Percentiles rank a stretch among this genome's conserved stretches.
Evolutionary conservation across 1,140 invertebrate genomes (phyloP).

Genomic region (Temnothorax nylanderi): DNA sequence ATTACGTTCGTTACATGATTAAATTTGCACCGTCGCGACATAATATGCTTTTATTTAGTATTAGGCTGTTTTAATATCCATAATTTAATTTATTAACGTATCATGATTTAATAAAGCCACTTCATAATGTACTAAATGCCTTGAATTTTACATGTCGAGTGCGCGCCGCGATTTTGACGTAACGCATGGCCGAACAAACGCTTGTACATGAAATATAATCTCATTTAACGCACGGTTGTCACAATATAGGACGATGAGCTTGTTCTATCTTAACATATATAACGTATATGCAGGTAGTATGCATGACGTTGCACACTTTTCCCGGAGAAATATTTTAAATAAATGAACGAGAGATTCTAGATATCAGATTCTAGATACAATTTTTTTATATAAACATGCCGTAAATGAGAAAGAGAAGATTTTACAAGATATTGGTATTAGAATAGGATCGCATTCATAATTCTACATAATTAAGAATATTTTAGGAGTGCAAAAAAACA

Average conservation of each 20-base stretch:
- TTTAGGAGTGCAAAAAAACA: background rate
- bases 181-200: slow-evolving; percentile 38
- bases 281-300: background rate
- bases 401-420: background rate
- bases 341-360: background rate
- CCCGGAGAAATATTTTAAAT: background rate
- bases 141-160: slow-evolving; percentile 46
- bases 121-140: slow-evolving; percentile 52
- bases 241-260: slow-evolving; percentile 13
- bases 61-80: slow-evolving; percentile 67
- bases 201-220: slow-evolving; percentile 22
- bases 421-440: background rate
- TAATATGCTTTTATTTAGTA: slow-evolving; percentile 67
- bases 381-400: background rate
- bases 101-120: slow-evolving; percentile 50
- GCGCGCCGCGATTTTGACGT: slow-evolving; percentile 36
- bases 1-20: slow-evolving; percentile 65
- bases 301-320: slow-evolving; percentile 1
- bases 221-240: slow-evolving; percentile 47
- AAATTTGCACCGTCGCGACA: slow-evolving; percentile 51
- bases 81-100: slow-evolving; percentile 63
- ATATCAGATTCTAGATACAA: background rate
- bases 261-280: slow-evolving; percentile 17
- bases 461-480: background rate
- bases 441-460: background rate